A percentile compares a stretch with the other conserved stretches of the same genome.
phyloP scores from a whole-genome alignment of 2,113 vertebrate genomes.

The Tupaia chinensis region DNA sequence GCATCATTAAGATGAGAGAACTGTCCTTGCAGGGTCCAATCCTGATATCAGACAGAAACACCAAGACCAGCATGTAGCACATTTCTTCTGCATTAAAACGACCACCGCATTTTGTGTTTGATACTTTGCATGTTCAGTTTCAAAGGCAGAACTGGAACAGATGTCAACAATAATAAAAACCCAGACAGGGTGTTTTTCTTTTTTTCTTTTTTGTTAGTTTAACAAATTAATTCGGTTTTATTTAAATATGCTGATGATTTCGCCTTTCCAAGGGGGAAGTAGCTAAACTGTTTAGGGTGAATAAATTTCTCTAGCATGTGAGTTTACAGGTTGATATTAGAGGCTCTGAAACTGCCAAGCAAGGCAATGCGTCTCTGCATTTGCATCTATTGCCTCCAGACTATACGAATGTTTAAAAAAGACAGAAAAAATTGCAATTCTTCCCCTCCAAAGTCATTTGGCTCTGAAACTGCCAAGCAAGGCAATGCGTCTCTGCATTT shows the following conservation, averaged over 20 bases:
- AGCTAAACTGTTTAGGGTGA: not conserved
- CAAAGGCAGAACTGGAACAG: conserved; percentile 41
- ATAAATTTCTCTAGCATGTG: conserved; percentile 53
- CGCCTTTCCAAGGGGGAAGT: conserved; percentile 46
- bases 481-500: not conserved
- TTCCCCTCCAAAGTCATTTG: conserved; percentile 46
- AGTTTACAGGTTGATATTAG: conserved; percentile 33
- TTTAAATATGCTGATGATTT: conserved; percentile 1
- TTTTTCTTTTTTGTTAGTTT: not conserved
- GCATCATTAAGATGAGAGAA: not conserved
- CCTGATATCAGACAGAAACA: conserved; percentile 35
- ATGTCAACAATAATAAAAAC: conserved; percentile 55
- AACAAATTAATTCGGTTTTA: conserved; percentile 54
- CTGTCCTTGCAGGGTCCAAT: not conserved
- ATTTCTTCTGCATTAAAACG: not conserved
- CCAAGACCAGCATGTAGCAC: not conserved
- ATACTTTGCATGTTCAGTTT: conserved; percentile 48
- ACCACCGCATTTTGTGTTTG: not conserved
- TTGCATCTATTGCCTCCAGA: conserved; percentile 45
- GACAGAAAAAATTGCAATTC: conserved; percentile 10
- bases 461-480: conserved; percentile 9
- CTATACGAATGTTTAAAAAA: conserved; percentile 48
- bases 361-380: not conserved
- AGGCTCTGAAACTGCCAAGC: conserved; percentile 4
- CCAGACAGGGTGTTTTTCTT: not conserved